Percentiles rank a stretch among this genome's conserved stretches.
Conservation (phyloP, 2,888 invertebrate species). For the Papilio gigon region DNA sequence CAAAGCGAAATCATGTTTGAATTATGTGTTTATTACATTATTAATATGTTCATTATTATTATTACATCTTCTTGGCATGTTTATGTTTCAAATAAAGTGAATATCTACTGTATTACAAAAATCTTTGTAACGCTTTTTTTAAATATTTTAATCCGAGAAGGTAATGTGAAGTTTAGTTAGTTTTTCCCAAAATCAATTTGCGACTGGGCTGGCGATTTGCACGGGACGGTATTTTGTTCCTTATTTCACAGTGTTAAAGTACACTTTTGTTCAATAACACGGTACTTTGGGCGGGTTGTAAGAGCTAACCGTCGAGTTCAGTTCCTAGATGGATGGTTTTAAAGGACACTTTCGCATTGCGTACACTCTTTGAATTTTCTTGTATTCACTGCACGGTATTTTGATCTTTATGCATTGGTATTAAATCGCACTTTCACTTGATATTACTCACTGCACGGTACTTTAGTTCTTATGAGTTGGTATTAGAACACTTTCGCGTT, state of each 20-base stretch:
- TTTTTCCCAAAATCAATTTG: not conserved
- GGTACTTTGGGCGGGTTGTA: not conserved
- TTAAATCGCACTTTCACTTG: slow-evolving; percentile 86
- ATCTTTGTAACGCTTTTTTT: not conserved
- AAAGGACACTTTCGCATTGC: not conserved
- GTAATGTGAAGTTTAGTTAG: not conserved
- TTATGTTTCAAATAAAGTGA: not conserved
- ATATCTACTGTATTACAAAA: not conserved
- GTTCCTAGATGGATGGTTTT: not conserved
- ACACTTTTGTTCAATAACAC: slow-evolving; percentile 14
- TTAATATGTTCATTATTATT: not conserved
- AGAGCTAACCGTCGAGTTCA: no score
- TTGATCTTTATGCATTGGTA: not conserved
- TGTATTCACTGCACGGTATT: not conserved
- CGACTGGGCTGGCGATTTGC: not conserved
- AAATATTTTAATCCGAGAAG: not conserved
- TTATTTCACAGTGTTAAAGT: slow-evolving; percentile 11
- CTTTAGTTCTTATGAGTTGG: not conserved
- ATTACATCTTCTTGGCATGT: not conserved
- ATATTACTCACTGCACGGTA: not conserved
- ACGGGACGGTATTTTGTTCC: not conserved
- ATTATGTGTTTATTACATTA: not conserved
- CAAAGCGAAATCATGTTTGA: not conserved
- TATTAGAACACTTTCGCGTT: slow-evolving; percentile 87
- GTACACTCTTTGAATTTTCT: not conserved